Base-by-base conservation (phyloP, 2,888 invertebrate species). In the Plebejus argus region DNA sequence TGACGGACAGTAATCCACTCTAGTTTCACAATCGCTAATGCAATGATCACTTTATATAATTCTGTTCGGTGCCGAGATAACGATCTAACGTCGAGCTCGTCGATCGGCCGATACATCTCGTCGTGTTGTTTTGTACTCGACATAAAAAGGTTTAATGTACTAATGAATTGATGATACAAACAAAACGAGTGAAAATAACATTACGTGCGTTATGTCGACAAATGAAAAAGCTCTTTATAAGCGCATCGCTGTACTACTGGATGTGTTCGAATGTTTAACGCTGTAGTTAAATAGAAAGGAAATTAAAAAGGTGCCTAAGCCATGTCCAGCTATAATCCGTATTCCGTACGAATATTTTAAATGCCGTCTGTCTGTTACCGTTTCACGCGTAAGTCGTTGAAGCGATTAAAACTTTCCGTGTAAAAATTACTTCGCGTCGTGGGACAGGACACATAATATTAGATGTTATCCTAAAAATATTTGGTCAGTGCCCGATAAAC, bases 101-200 rank as follows among this genome's bases (percentile, higher is more conserved):
- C 53, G 53, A 18, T 15, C 53, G 53, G 53, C 23, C 61, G 58
- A 61, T 10, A 61, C 4, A 23, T 61, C 61, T 61, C 23, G 23
- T 61, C 61, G 10, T 61, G 61, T 61, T 61, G 23, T 61, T 10
- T 61, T 61, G 61, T 61, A 56, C 6, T 56, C 15, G 56, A 56
- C 56, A 8, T 58, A 8, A 12, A 61, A 23, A 61, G 23, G 61
- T 12, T 61, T 61, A 61, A 61, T 61, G 61, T 61, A 61, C 12
- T 61, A 23, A 61, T 61, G 20, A 61, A 61, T 61, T 61, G 61
- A 61, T 61, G 61, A 61, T 61, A 61, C 23, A 61, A 61, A 61
- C 23, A 61, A 61, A 61, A 61, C 20, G 4, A 58, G 58, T 58
- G 58, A 58, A 58, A 20, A n/a, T 58, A 58, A n/a, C 58, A 18